Evolutionary conservation across 1,140 invertebrate genomes (phyloP).

Genomic region (Pseudobourletiella spinata): DNA sequence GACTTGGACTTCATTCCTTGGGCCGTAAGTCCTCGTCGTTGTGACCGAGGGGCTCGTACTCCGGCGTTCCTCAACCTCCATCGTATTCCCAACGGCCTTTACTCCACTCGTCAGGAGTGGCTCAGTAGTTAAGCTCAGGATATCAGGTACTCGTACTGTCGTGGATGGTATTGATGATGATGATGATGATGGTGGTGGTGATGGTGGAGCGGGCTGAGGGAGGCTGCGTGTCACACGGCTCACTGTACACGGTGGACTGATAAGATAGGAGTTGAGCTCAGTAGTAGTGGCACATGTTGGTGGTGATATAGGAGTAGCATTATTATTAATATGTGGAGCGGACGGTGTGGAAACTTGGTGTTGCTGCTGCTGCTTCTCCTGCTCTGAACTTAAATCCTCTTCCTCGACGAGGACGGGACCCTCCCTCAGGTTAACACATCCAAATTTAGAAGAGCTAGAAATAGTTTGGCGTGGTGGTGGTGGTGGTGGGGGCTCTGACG

Average conservation of each 20-base stretch:
- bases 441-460: conserved; percentile 26
- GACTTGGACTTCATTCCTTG: conserved; percentile 32
- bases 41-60: conserved; percentile 6
- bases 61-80: conserved; percentile 12
- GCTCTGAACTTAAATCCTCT: conserved; percentile 2
- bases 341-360: background rate
- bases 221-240: background rate
- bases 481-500: background rate
- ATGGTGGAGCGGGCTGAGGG: background rate
- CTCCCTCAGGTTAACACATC: background rate
- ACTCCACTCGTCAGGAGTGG: background rate
- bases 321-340: no score
- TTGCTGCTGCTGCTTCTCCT: background rate
- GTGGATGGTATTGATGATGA: background rate
- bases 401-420: conserved; percentile 15
- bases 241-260: background rate
- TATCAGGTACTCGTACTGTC: background rate
- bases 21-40: conserved; percentile 27
- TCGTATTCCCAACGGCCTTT: background rate
- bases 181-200: background rate
- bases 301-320: background rate
- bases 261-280: background rate
- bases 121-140: background rate
- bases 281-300: background rate
- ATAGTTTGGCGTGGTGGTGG: background rate